Evolutionary conservation across 2,888 invertebrate species (phyloP).

Genomic region (Stegana nigrithorax): DNA sequence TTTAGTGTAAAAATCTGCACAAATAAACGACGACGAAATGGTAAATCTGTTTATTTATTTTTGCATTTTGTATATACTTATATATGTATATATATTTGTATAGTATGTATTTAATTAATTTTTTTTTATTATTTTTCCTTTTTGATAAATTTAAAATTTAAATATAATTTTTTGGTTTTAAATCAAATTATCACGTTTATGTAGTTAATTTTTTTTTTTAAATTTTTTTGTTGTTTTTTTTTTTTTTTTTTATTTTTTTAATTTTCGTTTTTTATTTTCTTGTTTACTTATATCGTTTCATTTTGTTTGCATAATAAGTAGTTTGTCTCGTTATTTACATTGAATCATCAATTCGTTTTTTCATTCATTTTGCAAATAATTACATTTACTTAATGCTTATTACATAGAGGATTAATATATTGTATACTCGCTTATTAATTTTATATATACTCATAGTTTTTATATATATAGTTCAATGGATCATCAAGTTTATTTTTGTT

Average conservation of each 20-base stretch:
- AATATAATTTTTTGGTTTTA: too few species aligned
- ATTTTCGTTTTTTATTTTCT: conserved; percentile 19
- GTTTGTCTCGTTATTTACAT: conserved; percentile 60
- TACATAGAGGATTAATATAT: conserved; percentile 35
- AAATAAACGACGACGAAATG: conserved; percentile 27
- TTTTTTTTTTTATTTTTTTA: conserved; percentile 16
- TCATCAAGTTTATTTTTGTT: conserved; percentile 32
- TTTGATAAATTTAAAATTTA: too few species aligned
- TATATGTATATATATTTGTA: conserved; percentile 6
- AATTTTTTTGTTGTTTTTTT: conserved; percentile 17
- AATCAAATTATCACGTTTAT: conserved; percentile 35
- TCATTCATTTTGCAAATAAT: neutral
- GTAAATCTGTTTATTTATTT: conserved; percentile 21
- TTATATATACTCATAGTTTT: conserved; percentile 29
- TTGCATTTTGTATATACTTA: conserved; percentile 18
- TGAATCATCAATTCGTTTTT: conserved; percentile 20
- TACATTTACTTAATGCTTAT: neutral
- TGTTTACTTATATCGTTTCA: conserved; percentile 1
- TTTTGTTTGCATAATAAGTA: conserved; percentile 50
- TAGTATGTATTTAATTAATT: neutral
- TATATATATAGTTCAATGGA: conserved; percentile 60
- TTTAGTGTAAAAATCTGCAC: conserved; percentile 35
- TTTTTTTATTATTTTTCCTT: conserved; percentile 6
- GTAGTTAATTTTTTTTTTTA: conserved; percentile 22
- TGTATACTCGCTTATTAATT: conserved; percentile 1